phyloP scores from a whole-genome alignment of 2,113 vertebrate species.

The Poeciliopsis retropinna region DNA sequence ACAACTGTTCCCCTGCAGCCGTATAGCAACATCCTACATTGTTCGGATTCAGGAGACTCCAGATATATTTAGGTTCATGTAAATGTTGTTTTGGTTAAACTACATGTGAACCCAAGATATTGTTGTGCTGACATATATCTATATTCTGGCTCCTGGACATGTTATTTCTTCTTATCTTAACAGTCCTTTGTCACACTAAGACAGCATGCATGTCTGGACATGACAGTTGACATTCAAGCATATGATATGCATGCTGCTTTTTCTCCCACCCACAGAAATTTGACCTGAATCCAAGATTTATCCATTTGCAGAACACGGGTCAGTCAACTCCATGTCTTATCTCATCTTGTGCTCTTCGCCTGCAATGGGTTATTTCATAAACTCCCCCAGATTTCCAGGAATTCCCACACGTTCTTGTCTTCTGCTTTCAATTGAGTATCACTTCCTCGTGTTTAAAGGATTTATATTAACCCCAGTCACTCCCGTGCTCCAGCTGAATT shows the following conservation, averaged over 20 bases:
- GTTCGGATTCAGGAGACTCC: not conserved
- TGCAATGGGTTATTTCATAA: not conserved
- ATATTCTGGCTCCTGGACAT: not conserved
- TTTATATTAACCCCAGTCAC: not conserved
- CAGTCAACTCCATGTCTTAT: not conserved
- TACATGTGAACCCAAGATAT: not conserved
- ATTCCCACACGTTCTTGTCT: not conserved
- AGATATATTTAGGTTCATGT: not conserved
- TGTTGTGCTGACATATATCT: not conserved
- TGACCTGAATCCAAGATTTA: not conserved
- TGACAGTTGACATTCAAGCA: not conserved
- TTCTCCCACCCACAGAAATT: not conserved
- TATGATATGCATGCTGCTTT: conserved; percentile 30
- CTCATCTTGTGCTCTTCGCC: not conserved
- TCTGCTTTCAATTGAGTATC: not conserved
- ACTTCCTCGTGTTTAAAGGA: not conserved
- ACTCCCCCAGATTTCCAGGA: conserved; percentile 5
- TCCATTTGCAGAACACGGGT: not conserved
- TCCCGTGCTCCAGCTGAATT: not conserved
- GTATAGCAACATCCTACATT: not conserved
- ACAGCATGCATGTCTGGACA: conserved; percentile 10
- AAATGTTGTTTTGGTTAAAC: not conserved
- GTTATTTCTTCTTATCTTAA: too few relatives aligned
- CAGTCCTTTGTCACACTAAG: not conserved
- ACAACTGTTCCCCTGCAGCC: not conserved